Conservation (phyloP, 2,888 invertebrate genomes). For the Heteromurus nitidus region DNA sequence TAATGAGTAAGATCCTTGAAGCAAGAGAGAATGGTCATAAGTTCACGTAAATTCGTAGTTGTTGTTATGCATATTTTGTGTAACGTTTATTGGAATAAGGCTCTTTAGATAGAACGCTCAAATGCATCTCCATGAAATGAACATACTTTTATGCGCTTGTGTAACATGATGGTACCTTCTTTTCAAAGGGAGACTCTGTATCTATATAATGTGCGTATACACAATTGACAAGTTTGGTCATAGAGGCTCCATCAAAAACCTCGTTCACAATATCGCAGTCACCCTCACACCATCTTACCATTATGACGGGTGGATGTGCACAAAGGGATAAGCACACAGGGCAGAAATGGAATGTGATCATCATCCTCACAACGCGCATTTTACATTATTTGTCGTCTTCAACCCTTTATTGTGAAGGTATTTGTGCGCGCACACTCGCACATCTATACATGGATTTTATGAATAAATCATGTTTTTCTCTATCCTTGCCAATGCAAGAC, state of each 20-base stretch:
- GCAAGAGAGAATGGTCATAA: not conserved
- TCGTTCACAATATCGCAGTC: no score
- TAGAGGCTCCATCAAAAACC: no score
- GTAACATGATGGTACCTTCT: no score
- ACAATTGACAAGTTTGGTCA: no score
- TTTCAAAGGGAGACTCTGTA: no score
- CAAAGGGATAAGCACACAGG: conserved; percentile 8
- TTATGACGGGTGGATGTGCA: no score
- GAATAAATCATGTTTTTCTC: conserved; percentile 26
- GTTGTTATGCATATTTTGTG: not conserved
- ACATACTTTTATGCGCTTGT: no score
- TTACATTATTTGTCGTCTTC: conserved; percentile 50
- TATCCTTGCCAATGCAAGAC: conserved; percentile 1
- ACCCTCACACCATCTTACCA: no score
- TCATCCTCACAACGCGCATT: not conserved
- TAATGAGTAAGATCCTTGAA: conserved; percentile 3
- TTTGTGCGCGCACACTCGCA: not conserved
- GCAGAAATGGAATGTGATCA: not conserved
- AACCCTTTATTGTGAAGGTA: conserved; percentile 49
- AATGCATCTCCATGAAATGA: not conserved
- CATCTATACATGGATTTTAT: conserved; percentile 6
- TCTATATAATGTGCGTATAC: no score
- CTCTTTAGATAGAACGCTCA: not conserved
- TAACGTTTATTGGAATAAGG: not conserved
- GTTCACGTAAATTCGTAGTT: not conserved